Conservation (phyloP, 2,797 vertebrate genomes). For the Megalops cyprinoides region DNA sequence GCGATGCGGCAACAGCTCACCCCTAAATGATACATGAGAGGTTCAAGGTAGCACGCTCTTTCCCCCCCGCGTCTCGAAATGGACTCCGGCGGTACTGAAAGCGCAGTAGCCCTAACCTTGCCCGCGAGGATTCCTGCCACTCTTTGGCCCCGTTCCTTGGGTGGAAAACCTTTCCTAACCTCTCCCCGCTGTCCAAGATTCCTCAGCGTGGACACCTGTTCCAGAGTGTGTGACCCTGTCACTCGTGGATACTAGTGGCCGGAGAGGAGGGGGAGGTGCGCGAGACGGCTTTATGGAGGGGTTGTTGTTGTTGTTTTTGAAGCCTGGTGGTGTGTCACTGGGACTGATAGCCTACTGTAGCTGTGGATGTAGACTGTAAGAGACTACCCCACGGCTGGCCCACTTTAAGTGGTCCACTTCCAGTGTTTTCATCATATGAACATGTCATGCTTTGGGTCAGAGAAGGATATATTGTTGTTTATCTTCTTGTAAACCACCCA, state of each 20-base stretch:
- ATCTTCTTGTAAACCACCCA: not conserved
- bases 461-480: not conserved
- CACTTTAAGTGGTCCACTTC: too few relatives aligned
- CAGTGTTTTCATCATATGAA: too few relatives aligned
- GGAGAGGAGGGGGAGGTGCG: not conserved
- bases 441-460: not conserved
- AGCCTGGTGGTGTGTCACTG: not conserved
- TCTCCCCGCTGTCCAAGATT: not conserved
- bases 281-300: not conserved
- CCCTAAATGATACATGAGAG: not conserved
- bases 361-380: not conserved
- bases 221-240: not conserved
- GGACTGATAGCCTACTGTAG: not conserved
- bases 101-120: constrained; percentile 1
- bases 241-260: not conserved
- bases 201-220: constrained; percentile 3
- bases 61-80: constrained; percentile 44
- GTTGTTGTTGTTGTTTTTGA: not conserved
- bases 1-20: not conserved
- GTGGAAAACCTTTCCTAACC: not conserved
- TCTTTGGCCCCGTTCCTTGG: constrained; percentile 28
- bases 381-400: too few relatives aligned
- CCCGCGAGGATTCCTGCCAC: constrained; percentile 51
- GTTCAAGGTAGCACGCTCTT: constrained; percentile 7
- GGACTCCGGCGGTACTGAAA: constrained; percentile 36